Evolutionary conservation across 2,888 invertebrate species (phyloP), one percentile per base, ranked within the genome.

Genomic region (Philereme transversata): DNA sequence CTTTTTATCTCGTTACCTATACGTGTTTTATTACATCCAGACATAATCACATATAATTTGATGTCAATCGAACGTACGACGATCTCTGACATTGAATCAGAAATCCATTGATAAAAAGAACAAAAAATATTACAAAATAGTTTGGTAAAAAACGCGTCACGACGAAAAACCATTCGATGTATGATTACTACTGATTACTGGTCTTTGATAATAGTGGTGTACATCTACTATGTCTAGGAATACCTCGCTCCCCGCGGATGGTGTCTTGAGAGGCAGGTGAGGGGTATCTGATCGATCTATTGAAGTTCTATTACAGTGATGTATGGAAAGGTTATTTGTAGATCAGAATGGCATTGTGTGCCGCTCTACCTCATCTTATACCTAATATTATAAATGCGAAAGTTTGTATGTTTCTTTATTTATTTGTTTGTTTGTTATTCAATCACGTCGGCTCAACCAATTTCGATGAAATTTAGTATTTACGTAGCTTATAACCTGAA

Each of bases 161-260:
- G 81, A 87, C 78, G 83, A 81, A 85, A 84, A 86, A 82, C 82
- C 81, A 84, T 83, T 82, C 81, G 80, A 79, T 81, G 79, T 82
- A 78, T 87, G 87, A 88, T 89, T 89, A 86, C 83, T 76, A 68
- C 78, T 88, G 88, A 89, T 90, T 90, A 90, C 84, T 87, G 78
- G 82, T 84, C 82, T 86, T 80, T 83, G 86, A 87, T 88, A 88
- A 89, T 87, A 77, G 81, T 78, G 72, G 62, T 71, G 60, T 69
- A 66, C 68, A 61, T 54, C 88, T 79, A 78, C 38, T 75, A 45
- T 78, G 69, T 62, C 57, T 68, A 73, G 82, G 68, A 34, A 80
- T 75, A n/a, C 82, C 74, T 65, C 68, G 67, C 69, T 72, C 63
- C 78, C 70, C 75, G 61, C 56, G 8, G n/a, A n/a, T 8, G 10